Percentiles rank a stretch among this genome's conserved stretches.
These are phyloP conservation scores for Plecotus auritus DNA, from an alignment of 2,113 vertebrate genomes.

Conservation along the genomic window DNA sequence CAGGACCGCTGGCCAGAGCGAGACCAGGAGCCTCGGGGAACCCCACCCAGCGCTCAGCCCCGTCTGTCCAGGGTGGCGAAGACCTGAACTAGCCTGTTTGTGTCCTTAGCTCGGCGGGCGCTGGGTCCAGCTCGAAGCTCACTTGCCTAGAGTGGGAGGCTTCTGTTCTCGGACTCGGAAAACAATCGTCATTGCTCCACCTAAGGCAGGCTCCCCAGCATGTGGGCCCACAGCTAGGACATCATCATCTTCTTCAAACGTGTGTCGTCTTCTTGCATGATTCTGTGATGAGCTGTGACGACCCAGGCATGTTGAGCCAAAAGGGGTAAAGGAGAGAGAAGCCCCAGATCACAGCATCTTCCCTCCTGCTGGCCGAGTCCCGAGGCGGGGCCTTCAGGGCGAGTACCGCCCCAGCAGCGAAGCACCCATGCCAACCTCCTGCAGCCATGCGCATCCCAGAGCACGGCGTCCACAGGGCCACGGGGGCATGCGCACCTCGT, in stretches of 20 bases:
- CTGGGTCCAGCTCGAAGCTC: background rate
- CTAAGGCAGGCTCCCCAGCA: constrained; percentile 30
- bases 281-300: background rate
- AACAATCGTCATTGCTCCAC: background rate
- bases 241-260: background rate
- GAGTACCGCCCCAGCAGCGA: fast-evolving
- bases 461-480: background rate
- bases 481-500: too few species aligned
- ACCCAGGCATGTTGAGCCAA: background rate
- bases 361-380: background rate
- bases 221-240: background rate
- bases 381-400: background rate
- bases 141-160: background rate
- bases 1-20: background rate
- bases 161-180: background rate
- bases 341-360: background rate
- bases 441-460: background rate
- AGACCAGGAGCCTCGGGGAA: background rate
- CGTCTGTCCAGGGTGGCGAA: constrained; percentile 11
- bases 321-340: background rate
- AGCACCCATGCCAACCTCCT: background rate
- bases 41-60: background rate
- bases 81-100: background rate
- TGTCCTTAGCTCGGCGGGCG: background rate
- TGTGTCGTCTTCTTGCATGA: background rate